Percentiles rank a stretch among this genome's conserved stretches.
Evolutionary conservation across 2,113 vertebrate genomes (phyloP).

Genomic region (Embiotoca jacksoni): DNA sequence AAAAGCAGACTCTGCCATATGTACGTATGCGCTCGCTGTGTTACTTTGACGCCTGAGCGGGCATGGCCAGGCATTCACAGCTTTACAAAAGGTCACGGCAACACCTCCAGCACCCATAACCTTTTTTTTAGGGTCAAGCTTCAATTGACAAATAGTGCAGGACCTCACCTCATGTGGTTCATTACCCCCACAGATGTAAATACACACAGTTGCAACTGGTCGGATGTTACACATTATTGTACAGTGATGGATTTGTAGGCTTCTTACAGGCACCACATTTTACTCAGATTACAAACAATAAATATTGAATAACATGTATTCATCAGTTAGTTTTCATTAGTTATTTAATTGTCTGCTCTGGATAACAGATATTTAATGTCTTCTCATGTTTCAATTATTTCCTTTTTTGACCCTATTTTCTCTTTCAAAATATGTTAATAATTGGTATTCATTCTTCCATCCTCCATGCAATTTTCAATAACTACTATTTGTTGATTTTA

Average conservation of each 20-base stretch:
- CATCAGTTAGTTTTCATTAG: too few species aligned
- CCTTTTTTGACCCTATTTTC: too few species aligned
- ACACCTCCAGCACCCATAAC: slow-evolving; percentile 62
- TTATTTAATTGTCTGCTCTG: too few species aligned
- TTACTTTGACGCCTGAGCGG: slow-evolving; percentile 22
- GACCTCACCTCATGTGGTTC: slow-evolving; percentile 71
- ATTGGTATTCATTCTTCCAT: too few species aligned
- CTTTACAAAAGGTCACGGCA: slow-evolving; percentile 56
- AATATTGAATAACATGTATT: too few species aligned
- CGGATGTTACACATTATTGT: slow-evolving; percentile 13
- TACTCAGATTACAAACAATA: neutral
- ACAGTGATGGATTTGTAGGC: neutral
- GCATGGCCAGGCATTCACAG: slow-evolving; percentile 21
- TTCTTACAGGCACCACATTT: neutral
- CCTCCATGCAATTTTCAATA: neutral
- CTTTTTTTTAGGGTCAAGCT: slow-evolving; percentile 64
- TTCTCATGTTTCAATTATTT: too few species aligned
- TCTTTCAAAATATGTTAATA: too few species aligned
- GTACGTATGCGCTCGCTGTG: slow-evolving; percentile 18
- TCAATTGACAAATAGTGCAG: slow-evolving; percentile 56
- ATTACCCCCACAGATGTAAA: slow-evolving; percentile 30
- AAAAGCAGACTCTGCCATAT: slow-evolving; percentile 59
- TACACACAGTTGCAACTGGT: slow-evolving; percentile 12
- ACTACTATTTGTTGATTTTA: neutral
- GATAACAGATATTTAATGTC: too few species aligned